Base-by-base conservation (phyloP, 2,888 invertebrate genomes). In the Tetragonula carbonaria region DNA sequence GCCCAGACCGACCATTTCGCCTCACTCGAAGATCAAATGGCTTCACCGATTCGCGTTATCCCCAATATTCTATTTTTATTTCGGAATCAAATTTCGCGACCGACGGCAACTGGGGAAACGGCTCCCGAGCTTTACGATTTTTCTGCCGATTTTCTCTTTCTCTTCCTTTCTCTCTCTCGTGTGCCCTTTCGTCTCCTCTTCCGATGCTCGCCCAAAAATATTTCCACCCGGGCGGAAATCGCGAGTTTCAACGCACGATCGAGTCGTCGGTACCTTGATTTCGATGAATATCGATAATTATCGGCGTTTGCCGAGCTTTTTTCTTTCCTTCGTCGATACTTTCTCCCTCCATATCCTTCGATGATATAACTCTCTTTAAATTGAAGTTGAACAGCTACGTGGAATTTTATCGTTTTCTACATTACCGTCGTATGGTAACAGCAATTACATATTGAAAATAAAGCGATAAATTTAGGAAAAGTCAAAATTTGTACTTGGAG, bases 31-130 rank as follows among this genome's bases (percentile, higher is more conserved):
- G 94, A 94, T 94, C 94, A 94, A 94, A 94, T 94, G 94, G 94
- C 94, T 94, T 94, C 94, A 94, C 94, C 94, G 94, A 94, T 94
- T 94, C 94, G 93, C 94, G 93, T 94, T 94, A 93, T 93, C 90
- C 92, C 87, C 93, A 90, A 93, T 94, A 94, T 93, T 93, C 93
- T 90, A 93, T 92, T 94, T 94, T 94, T 94, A 94, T 94, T 93
- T 92, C 91, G 89, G 93, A 94, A 94, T 94, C 94, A 94, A 94
- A 94, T 94, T 94, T 94, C 91, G 93, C 90, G 84, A 74, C 71
- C 73, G 59, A 81, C 84, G 82, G 72, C 80, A 63, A 71, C 77
- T 38, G 71, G 66, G 66, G 66, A 45, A 67, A 75, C 74, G 23
- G 66, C 55, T 8, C 45, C 45, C 66, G 70, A 84, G 84, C 82